Conservation (phyloP, 2,888 invertebrate species). For the Polydrusus cervinus region DNA sequence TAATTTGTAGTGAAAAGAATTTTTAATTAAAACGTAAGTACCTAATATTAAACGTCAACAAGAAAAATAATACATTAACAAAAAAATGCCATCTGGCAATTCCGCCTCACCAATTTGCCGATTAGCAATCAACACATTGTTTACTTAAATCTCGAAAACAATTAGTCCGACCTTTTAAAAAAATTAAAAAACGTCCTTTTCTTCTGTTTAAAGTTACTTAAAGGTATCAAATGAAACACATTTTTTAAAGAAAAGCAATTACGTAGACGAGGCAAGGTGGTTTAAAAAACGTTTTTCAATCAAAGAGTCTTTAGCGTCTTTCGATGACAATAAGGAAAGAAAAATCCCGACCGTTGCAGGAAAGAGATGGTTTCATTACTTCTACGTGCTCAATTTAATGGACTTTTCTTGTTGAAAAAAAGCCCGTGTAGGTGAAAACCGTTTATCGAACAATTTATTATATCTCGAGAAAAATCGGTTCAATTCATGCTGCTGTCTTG, state of each 20-base stretch:
- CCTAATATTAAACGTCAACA: constrained; percentile 23
- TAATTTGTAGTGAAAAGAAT: background rate
- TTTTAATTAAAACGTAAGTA: constrained; percentile 21
- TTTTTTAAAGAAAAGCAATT: constrained; percentile 67
- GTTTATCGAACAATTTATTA: constrained; percentile 69
- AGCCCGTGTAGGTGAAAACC: constrained; percentile 68
- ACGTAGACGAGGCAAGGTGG: constrained; percentile 67
- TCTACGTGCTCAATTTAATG: constrained; percentile 72
- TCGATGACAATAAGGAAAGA: constrained; percentile 68
- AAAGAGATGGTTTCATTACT: constrained; percentile 71
- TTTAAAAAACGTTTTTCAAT: constrained; percentile 70
- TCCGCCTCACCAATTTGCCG: constrained; percentile 58
- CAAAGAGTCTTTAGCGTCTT: constrained; percentile 70
- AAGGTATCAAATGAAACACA: constrained; percentile 63
- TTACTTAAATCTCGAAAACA: constrained; percentile 61
- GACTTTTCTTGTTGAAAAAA: constrained; percentile 71
- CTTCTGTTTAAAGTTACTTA: constrained; percentile 61
- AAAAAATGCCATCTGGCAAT: constrained; percentile 58
- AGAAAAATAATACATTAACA: constrained; percentile 48
- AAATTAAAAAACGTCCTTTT: constrained; percentile 58
- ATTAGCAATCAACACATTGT: constrained; percentile 62
- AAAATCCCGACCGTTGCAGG: constrained; percentile 63
- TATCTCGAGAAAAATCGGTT: constrained; percentile 53
- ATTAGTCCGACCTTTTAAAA: constrained; percentile 59
- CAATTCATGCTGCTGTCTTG: constrained; percentile 36